Conservation (phyloP, 2,113 vertebrate genomes). For the Rhabdomys dilectus region DNA sequence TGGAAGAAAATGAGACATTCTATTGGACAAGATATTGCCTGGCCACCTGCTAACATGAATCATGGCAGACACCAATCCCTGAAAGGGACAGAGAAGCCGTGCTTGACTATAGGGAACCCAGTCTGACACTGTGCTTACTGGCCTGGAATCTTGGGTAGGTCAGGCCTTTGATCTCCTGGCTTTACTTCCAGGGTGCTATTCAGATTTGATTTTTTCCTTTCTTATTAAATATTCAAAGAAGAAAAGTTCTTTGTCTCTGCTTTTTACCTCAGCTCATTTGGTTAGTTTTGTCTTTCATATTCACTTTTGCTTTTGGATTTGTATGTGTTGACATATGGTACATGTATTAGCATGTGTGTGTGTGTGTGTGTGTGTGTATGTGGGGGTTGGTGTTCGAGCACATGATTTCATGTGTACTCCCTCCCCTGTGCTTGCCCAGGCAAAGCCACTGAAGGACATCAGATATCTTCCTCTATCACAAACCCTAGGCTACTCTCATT, state of each 20-base stretch:
- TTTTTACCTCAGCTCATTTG: not conserved
- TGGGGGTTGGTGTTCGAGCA: not conserved
- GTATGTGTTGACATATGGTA: not conserved
- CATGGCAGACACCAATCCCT: not conserved
- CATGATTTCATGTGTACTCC: not conserved
- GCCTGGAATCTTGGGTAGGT: fast-evolving
- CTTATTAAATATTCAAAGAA: not conserved
- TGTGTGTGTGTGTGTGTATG: not conserved
- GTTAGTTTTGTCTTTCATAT: not conserved
- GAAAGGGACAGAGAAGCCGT: not conserved
- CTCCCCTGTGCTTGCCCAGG: not conserved
- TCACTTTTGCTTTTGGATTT: not conserved
- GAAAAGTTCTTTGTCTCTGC: not conserved
- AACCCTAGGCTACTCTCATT: too few relatives aligned
- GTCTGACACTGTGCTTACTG: not conserved
- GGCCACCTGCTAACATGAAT: not conserved
- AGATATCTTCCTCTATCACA: not conserved
- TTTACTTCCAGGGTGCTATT: not conserved
- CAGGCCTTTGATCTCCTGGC: not conserved
- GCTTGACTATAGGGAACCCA: fast-evolving
- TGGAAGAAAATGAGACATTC: conserved; percentile 54
- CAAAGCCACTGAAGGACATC: not conserved
- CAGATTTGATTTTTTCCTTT: not conserved
- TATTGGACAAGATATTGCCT: not conserved
- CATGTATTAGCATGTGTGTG: too few relatives aligned